These are phyloP conservation scores for Dasypolia templi DNA, from an alignment of 2,888 invertebrate genomes.

Conservation along the genomic window DNA sequence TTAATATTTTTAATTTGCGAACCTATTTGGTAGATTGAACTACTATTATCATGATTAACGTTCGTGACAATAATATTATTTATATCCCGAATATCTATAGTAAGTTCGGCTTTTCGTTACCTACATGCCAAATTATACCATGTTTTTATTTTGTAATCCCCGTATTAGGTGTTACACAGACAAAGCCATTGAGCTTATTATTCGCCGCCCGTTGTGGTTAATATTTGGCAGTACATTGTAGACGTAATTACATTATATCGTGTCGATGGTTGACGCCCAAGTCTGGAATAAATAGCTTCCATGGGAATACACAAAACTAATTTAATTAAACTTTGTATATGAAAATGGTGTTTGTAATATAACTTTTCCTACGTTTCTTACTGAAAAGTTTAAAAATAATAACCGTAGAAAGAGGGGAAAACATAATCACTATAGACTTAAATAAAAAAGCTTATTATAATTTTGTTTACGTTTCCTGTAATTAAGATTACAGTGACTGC, in stretches of 20 bases:
- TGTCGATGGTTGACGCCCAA: constrained; percentile 31
- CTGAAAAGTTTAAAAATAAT: background rate
- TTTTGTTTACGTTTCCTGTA: background rate
- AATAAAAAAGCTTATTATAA: background rate
- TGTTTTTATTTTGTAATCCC: background rate
- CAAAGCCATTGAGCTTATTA: constrained; percentile 6
- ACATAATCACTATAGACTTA: background rate
- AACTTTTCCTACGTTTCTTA: background rate
- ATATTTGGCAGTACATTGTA: constrained; percentile 22
- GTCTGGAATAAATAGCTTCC: constrained; percentile 33
- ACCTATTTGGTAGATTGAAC: background rate
- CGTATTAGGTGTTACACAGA: background rate
- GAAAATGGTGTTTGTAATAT: background rate
- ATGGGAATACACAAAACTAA: constrained; percentile 23
- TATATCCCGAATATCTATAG: background rate
- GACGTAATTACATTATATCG: constrained; percentile 34
- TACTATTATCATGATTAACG: background rate
- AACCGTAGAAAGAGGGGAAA: background rate
- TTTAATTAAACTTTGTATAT: constrained; percentile 37
- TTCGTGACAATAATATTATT: constrained; percentile 3
- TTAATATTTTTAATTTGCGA: background rate
- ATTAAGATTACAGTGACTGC: background rate
- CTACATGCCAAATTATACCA: background rate
- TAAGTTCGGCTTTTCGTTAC: background rate
- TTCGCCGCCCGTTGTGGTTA: constrained; percentile 5